Base-by-base conservation (phyloP, 2,888 invertebrate genomes). In the Drosophila helvetica region DNA sequence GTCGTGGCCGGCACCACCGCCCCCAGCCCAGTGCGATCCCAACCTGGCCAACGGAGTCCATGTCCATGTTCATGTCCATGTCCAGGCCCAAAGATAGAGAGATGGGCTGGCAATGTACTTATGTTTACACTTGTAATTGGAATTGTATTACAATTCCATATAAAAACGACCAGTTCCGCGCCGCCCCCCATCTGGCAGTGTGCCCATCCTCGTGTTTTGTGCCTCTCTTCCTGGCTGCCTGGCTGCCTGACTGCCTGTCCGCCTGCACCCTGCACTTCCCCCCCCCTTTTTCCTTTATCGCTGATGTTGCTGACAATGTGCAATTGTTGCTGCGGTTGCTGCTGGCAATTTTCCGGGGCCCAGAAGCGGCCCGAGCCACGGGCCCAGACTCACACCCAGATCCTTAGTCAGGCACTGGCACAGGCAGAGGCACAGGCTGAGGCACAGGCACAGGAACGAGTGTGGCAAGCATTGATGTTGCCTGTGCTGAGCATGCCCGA, bases 121-220 rank as follows among this genome's bases (percentile, higher is more conserved):
- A 84, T 83, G 86, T 84, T 84, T 85, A 83, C 84, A 83, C 83
- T 78, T 83, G 83, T 84, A 86, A 84, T 84, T 84, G 83, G 81
- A 86, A 83, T 86, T 86, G 77, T 83, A 82, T 85, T 83, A 78
- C 85, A 85, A 74, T 82, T 80, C 69, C 70, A 85, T 77, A 80
- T 57, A 80, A 58, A 73, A 66, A 54, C 18, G 69, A 54, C 38
- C 56, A 18, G 25, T 12, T 22, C 48, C 17, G 17, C 30, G n/a
- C n/a, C n/a, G n/a, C n/a, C 53, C 65, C 47, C 56, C 52, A 57
- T 38, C 58, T 75, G 75, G 74, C 75, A 65, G 42, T 46, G 48
- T 70, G 74, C 74, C 71, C 67, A 71, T 33, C 54, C 67, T 38
- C 38, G 38, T 15, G 38, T 6, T 38, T 15, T 6, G 15, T 38